Evolutionary conservation across 2,888 invertebrate genomes (phyloP), one percentile per base, ranked within the genome.

Genomic region (Lasius fuliginosus): DNA sequence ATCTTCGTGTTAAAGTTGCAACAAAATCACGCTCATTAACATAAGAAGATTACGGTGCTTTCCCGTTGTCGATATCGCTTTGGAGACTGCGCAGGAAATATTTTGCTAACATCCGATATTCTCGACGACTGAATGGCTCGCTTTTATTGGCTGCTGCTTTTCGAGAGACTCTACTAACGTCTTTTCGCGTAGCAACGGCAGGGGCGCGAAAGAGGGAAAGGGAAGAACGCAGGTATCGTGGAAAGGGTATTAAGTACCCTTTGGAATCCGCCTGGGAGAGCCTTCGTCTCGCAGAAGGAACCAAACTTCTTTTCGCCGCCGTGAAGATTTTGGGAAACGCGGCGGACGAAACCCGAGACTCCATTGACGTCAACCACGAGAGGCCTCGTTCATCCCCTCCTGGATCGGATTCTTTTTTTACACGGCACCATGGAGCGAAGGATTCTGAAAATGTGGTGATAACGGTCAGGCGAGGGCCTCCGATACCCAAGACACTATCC

Each of bases 381-480:
- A 71, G 64, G 88, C 86, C 87, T 87, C 87, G 81, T 81, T 64
- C n/a, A 81, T 30, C 40, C 11, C 46, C 27, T 23, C 68, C 33
- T 69, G 76, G 79, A 74, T 74, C 81, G 53, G 62, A 33, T 88
- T 88, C 62, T 62, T 85, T 18, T 90, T 90, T 90, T 85, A 27
- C 27, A 76, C 83, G 85, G 75, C 89, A 89, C 82, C 85, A 94
- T 94, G 94, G 94, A 94, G 92, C 92, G 92, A 90, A 94, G 92
- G 89, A 94, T 94, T 82, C 89, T 94, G 91, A 95, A 94, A 93
- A 95, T 95, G 95, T 95, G 93, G 94, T 95, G 95, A 95, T 92
- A 89, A 90, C 89, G 92, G 91, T 76, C 89, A 91, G 93, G 92
- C 91, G 82, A 83, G 89, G 90, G 93, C 92, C 93, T 91, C 85